Base-by-base conservation (phyloP, 2,888 invertebrate species). In the Dione vanillae region DNA sequence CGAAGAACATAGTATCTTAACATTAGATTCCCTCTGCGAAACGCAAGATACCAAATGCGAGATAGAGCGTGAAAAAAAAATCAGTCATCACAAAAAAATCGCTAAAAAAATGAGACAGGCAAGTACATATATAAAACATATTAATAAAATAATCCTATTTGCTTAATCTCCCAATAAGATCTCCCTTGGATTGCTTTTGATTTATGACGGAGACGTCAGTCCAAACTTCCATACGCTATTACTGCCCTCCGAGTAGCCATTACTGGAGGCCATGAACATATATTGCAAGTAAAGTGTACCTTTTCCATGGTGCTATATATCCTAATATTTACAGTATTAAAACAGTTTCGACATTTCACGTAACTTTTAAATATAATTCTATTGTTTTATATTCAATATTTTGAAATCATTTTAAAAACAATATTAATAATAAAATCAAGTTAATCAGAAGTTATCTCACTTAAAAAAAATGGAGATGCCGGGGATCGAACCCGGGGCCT, bases 401-500 rank as follows among this genome's bases (percentile, higher is more conserved):
- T 49, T 49, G 10, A 19, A 19, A 11, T 19, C 1, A 49, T 3
- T 19, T 49, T 49, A 11, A 16, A 16, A 3, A 16, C 45, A 9
- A 9, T 47, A 16, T 10, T 3, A 1, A 19, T 10, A 3, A 0
- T 11, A 19, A 49, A n/a, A 5, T 10, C 11, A 0, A 19, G 11
- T 19, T 10, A 41, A 20, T 41, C 3, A 59, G 9, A 19, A 41
- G 40, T n/a, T 56, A 7, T 8, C 11, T 41, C 0, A 40, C 11
- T 0, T 9, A 49, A 11, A 19, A 58, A 41, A 41, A 2, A 5
- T 45, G 61, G 43, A 47, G 61, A 62, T 62, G 96, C 97, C 96
- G 97, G 97, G 97, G 97, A 97, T 97, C 96, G 97, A 97, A 97
- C 97, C 97, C 97, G 96, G 97, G 97, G 96, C 97, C 97, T 97